Conservation (phyloP, 2,113 vertebrate species). For the Diphyllodes magnificus region DNA sequence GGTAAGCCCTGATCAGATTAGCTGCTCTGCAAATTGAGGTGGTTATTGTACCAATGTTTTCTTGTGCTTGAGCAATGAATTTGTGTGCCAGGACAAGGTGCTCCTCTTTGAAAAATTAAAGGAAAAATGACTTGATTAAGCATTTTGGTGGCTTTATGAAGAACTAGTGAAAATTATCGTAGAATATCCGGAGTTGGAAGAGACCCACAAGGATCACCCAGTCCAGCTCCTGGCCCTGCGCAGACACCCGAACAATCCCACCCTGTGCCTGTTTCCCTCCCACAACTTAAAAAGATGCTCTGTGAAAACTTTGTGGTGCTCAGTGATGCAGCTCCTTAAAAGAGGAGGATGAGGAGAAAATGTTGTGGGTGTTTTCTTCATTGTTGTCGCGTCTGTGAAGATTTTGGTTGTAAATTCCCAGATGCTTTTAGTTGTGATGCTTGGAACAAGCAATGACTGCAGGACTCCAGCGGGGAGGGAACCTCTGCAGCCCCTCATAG, state of each 20-base stretch:
- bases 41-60: not conserved
- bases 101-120: not conserved
- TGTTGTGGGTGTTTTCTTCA: not conserved
- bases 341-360: not conserved
- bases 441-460: accelerated
- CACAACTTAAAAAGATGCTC: too few species aligned
- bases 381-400: not conserved
- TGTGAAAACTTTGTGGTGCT: accelerated
- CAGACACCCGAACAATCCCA: not conserved
- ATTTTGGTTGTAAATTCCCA: not conserved
- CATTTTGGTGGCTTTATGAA: not conserved
- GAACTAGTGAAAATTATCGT: not conserved
- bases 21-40: not conserved
- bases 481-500: accelerated
- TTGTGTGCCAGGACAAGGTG: not conserved
- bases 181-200: not conserved
- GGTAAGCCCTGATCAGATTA: conserved; percentile 38
- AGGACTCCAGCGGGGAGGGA: not conserved
- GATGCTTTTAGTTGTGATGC: not conserved
- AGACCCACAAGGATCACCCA: not conserved
- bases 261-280: not conserved
- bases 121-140: not conserved
- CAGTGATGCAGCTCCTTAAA: not conserved
- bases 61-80: not conserved
- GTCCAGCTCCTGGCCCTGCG: not conserved